Evolutionary conservation across 2,888 invertebrate species (phyloP).

Genomic region (Orthonychiurus folsomi): DNA sequence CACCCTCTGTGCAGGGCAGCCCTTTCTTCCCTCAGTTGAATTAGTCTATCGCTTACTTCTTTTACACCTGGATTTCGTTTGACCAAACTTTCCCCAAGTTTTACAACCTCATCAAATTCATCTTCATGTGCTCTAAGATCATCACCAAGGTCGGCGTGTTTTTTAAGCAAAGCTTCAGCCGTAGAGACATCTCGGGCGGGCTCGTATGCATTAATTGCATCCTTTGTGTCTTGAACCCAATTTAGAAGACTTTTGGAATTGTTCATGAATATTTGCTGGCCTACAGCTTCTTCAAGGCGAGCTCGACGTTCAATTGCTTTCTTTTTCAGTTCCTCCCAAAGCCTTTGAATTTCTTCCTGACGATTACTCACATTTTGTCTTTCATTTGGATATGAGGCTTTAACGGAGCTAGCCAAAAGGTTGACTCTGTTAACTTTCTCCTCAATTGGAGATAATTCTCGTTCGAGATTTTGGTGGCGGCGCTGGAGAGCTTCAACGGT

Average conservation of each 20-base stretch:
- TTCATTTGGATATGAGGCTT: slow-evolving; percentile 85
- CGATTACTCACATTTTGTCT: slow-evolving; percentile 71
- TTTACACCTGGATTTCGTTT: slow-evolving; percentile 57
- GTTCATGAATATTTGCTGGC: slow-evolving; percentile 84
- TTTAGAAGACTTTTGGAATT: slow-evolving; percentile 67
- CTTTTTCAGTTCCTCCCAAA: slow-evolving; percentile 76
- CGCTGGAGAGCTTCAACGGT: slow-evolving; percentile 86
- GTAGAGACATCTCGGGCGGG: slow-evolving; percentile 81
- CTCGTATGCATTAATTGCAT: slow-evolving; percentile 67
- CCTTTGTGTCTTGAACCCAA: slow-evolving; percentile 73
- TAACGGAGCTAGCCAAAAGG: slow-evolving; percentile 78
- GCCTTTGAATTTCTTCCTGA: slow-evolving; percentile 71
- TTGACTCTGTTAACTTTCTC: slow-evolving; percentile 82
- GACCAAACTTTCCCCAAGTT: slow-evolving; percentile 26
- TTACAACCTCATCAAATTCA: slow-evolving; percentile 47
- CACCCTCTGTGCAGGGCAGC: slow-evolving; percentile 68
- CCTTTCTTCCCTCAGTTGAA: slow-evolving; percentile 63
- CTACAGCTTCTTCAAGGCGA: slow-evolving; percentile 85
- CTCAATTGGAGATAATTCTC: slow-evolving; percentile 86
- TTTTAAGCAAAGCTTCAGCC: slow-evolving; percentile 78
- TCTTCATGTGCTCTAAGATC: slow-evolving; percentile 84
- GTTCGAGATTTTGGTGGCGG: slow-evolving; percentile 81
- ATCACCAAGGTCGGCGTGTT: slow-evolving; percentile 80
- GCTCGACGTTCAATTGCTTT: slow-evolving; percentile 76
- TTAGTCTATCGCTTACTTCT: slow-evolving; percentile 68